These are phyloP conservation scores for Pyrocoelia pectoralis DNA, from an alignment of 2,888 invertebrate genomes.

Conservation along the genomic window DNA sequence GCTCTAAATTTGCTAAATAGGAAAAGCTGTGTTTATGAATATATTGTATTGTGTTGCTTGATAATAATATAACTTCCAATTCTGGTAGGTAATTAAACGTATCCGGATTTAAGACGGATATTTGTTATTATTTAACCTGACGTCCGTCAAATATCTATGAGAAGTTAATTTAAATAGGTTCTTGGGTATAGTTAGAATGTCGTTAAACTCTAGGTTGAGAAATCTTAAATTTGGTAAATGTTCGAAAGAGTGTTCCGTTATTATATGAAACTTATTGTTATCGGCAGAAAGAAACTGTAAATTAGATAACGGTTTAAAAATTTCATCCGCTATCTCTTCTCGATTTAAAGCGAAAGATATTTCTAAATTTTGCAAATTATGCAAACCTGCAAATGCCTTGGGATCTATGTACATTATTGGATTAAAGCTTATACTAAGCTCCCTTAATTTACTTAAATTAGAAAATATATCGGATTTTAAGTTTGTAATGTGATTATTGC, in stretches of 20 bases:
- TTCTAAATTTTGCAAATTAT: conserved; percentile 81
- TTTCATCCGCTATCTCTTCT: conserved; percentile 79
- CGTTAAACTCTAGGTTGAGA: conserved; percentile 87
- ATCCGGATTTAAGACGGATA: conserved; percentile 71
- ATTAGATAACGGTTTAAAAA: conserved; percentile 75
- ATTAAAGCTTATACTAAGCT: conserved; percentile 92
- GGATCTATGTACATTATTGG: conserved; percentile 83
- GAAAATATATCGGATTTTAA: conserved; percentile 76
- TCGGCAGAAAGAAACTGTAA: conserved; percentile 87
- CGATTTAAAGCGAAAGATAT: conserved; percentile 86
- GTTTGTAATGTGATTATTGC: conserved; percentile 84
- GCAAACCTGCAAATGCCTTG: conserved; percentile 80
- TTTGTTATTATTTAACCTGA: conserved; percentile 84
- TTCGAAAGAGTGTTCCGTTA: conserved; percentile 76
- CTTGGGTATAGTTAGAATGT: conserved; percentile 73
- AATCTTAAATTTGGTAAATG: conserved; percentile 77
- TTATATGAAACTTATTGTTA: conserved; percentile 83
- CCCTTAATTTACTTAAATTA: conserved; percentile 78
- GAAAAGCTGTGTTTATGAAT: conserved; percentile 77
- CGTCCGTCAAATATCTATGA: conserved; percentile 77
- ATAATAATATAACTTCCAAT: conserved; percentile 79
- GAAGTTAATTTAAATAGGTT: conserved; percentile 73
- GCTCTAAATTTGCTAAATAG: conserved; percentile 79
- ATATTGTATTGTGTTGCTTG: conserved; percentile 77
- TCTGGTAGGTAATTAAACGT: conserved; percentile 78